Evolutionary conservation across 2,113 vertebrate species (phyloP).

Genomic region (Anguilla japonica): DNA sequence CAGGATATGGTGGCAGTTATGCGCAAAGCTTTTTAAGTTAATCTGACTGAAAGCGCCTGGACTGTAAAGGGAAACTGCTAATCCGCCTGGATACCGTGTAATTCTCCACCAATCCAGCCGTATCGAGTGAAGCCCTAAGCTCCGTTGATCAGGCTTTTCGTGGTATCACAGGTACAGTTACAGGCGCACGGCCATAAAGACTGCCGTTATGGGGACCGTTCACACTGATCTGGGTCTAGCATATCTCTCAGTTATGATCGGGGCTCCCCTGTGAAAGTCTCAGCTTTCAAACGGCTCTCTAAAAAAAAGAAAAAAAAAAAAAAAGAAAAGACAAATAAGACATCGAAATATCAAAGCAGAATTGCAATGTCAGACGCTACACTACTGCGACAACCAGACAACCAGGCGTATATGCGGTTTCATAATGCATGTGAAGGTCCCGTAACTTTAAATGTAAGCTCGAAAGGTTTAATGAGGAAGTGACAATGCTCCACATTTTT

Average conservation of each 20-base stretch:
- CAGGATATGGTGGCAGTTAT: background rate
- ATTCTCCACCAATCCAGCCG: background rate
- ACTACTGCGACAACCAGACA: no score
- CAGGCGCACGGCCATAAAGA: background rate
- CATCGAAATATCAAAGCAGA: no score
- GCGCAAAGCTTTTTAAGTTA: background rate
- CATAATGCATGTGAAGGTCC: no score
- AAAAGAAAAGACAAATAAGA: background rate
- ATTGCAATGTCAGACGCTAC: no score
- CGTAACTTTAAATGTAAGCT: no score
- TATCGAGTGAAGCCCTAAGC: background rate
- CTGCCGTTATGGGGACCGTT: background rate
- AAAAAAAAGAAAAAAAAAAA: background rate
- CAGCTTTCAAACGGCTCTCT: background rate
- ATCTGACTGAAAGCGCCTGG: background rate
- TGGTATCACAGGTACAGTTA: background rate
- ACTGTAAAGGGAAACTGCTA: background rate
- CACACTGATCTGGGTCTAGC: background rate
- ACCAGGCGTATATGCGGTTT: no score
- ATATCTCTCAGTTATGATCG: background rate
- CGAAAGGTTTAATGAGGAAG: no score
- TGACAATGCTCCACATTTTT: no score
- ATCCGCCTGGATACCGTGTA: background rate
- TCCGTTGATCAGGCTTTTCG: background rate
- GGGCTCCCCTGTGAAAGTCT: background rate